phyloP scores from a whole-genome alignment of 1,140 invertebrate genomes.

The Drosophila watanabei region DNA sequence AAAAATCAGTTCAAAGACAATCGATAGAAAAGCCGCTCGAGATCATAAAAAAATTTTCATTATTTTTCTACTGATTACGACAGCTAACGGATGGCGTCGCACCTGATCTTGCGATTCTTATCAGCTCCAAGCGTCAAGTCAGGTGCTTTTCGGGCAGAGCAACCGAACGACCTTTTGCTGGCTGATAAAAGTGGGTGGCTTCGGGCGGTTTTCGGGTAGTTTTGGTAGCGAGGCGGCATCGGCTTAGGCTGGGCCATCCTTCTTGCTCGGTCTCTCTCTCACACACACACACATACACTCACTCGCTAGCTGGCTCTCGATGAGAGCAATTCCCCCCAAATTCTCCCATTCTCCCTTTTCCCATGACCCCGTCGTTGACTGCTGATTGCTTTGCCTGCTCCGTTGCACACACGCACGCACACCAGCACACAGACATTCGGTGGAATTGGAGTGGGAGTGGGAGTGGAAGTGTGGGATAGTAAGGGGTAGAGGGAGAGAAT shows the following conservation, averaged over 20 bases:
- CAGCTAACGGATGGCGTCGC: constrained; percentile 6
- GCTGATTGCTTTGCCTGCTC: constrained; percentile 82
- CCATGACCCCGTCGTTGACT: constrained; percentile 65
- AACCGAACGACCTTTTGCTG: constrained; percentile 78
- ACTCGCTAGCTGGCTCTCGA: constrained; percentile 7
- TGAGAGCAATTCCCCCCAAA: constrained; percentile 56
- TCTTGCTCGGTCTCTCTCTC: constrained; percentile 1
- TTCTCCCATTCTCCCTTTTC: constrained; percentile 42
- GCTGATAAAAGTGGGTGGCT: constrained; percentile 78
- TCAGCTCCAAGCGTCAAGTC: constrained; percentile 44
- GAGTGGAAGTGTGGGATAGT: constrained; percentile 26
- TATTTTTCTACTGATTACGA: constrained; percentile 8
- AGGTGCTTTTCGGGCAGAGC: constrained; percentile 61
- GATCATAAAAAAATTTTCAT: constrained; percentile 16
- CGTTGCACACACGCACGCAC: constrained; percentile 57
- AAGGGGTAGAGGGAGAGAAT: constrained; percentile 28
- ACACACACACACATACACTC: constrained; percentile 8
- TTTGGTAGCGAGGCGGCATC: constrained; percentile 61
- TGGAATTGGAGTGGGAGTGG: constrained; percentile 24
- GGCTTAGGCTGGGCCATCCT: constrained; percentile 54
- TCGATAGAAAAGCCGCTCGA: not conserved
- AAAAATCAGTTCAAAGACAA: constrained; percentile 8
- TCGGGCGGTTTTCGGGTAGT: constrained; percentile 46
- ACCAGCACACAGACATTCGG: constrained; percentile 11
- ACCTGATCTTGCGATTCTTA: constrained; percentile 63